Base-by-base conservation (phyloP, 2,888 invertebrate genomes). In the Cactoblastis cactorum region DNA sequence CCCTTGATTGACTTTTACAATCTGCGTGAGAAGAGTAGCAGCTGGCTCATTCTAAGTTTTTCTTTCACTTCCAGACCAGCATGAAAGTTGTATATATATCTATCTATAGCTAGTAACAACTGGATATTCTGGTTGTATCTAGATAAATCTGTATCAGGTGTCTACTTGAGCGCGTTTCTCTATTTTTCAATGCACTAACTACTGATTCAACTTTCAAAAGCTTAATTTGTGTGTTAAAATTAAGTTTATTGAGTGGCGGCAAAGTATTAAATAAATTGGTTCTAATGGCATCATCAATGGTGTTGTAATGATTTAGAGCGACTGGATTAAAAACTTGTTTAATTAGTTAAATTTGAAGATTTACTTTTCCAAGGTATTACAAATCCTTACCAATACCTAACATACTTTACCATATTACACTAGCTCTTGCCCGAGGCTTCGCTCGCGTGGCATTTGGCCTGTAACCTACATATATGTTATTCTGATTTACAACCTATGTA, bases 251-350 rank as follows among this genome's bases (percentile, higher is more conserved):
- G 62, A 62, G 67, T 55, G 64, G 60, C 65, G 66, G 69, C 69
- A 58, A 64, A 66, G 69, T 69, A 59, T 67, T 56, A 60, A 62
- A 74, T 76, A 73, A 68, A 72, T 77, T 75, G 67, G 65, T 63
- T 73, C 73, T 64, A 62, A 71, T 53, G 52, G 62, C 62, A 64
- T 59, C 60, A 59, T 55, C 57, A 54, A 58, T 22, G 35, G 12
- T 18, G 17, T 34, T 12, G 17, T 17, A 34, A n/a, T 34, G 46
- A 46, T 46, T 35, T 35, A 34, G 19, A 22, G 22, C 22, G 22
- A 22, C 33, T 17, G 35, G 17, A 33, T 45, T 32, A 32, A 33
- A 45, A 46, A 46, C 46, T 35, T 18, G 32, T 8, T 34, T 35
- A n/a, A 12, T n/a, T 6, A 17, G 34, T 17, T 17, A 15, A 37